Evolutionary conservation across 2,888 invertebrate genomes (phyloP), one percentile per base, ranked within the genome.

Genomic region (Tortricodes alternella): DNA sequence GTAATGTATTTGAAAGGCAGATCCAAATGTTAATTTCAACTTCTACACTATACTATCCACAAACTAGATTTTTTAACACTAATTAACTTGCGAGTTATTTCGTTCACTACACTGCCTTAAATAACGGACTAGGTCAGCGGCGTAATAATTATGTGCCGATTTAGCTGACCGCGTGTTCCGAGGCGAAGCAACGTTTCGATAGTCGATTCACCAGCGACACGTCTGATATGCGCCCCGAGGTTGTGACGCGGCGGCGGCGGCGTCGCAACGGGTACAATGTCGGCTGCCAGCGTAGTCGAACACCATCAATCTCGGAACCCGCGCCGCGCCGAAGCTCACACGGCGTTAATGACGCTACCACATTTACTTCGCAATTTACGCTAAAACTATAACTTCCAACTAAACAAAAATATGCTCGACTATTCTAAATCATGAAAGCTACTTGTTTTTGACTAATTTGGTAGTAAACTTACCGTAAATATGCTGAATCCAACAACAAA

Each of bases 401-500:
- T 9, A 24, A 11, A 56, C 61, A 48, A 71, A 69, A 72, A 63
- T 57, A 61, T 50, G 55, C 58, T 46, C 49, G 58, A 51, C 19
- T 41, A 60, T 62, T 52, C 63, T 55, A 61, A 43, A 41, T 50
- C 52, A 58, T 53, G 32, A 59, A 65, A 65, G 62, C 65, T 63
- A 66, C 57, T 62, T 65, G 58, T 70, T 65, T 65, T 67, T 63
- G 61, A 67, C 63, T 66, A 68, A 71, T 69, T 72, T 71, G 61
- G 52, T 53, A 64, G 62, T 69, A 51, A 82, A 87, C 89, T 89
- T 67, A 90, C 89, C 89, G 86, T 86, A 83, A 83, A 82, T 84
- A 82, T 66, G 85, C 74, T 61, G 84, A 87, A 86, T 89, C 89
- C 84, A 86, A 91, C 85, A 91, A 91, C 91, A 91, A 91, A 91